A percentile compares a stretch with the other conserved stretches of the same genome.
These are phyloP conservation scores for Nemotelus pantherinus DNA, from an alignment of 2,888 invertebrate species.

Conservation along the genomic window DNA sequence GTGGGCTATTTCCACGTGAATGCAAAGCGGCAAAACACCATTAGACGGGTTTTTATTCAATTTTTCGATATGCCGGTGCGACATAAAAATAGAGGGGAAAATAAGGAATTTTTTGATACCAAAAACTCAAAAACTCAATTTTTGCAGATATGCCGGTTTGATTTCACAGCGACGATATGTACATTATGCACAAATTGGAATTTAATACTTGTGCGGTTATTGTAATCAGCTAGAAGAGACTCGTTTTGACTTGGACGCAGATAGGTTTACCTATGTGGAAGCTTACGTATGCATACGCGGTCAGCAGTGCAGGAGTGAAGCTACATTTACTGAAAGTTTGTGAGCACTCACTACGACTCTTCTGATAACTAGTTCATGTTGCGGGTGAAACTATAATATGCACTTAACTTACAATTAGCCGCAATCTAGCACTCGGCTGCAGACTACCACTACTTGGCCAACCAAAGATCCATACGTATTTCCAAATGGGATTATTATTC, in stretches of 20 bases:
- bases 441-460: not conserved
- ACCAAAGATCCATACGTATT: not conserved
- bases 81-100: no score
- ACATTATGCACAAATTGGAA: slow-evolving; percentile 37
- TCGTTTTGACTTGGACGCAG: not conserved
- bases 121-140: no score
- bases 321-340: not conserved
- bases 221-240: slow-evolving; percentile 1
- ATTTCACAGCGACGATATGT: no score
- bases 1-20: no score
- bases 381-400: slow-evolving; percentile 10
- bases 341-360: not conserved
- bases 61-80: no score
- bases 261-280: not conserved
- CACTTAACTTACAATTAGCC: slow-evolving; percentile 37
- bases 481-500: slow-evolving; percentile 41
- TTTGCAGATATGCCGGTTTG: no score
- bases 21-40: no score
- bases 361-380: slow-evolving; percentile 14
- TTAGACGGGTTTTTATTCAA: no score
- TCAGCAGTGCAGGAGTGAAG: not conserved
- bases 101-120: no score
- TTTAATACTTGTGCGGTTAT: slow-evolving; percentile 36
- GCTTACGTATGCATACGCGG: not conserved
- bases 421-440: slow-evolving; percentile 19